These are phyloP conservation scores for Centrocercus urophasianus DNA, from an alignment of 2,113 vertebrate genomes.

Conservation along the genomic window DNA sequence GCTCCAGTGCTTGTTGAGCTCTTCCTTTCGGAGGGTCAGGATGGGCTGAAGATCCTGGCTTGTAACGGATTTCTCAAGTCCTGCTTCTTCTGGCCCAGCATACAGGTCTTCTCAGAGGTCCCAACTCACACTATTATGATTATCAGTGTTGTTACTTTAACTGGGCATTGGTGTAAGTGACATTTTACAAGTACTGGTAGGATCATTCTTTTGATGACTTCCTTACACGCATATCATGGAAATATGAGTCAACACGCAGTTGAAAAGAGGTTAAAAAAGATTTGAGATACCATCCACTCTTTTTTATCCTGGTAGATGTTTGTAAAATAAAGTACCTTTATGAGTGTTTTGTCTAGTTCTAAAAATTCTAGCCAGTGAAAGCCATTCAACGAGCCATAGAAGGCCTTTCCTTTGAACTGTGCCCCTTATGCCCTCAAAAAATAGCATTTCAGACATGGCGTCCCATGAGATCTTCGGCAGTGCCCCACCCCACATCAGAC, in stretches of 20 bases:
- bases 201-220: neutral
- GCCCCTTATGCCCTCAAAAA: neutral
- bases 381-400: neutral
- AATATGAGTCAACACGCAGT: neutral
- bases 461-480: neutral
- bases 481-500: accelerated
- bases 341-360: neutral
- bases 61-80: neutral
- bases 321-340: neutral
- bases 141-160: neutral
- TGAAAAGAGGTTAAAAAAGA: neutral
- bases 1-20: neutral
- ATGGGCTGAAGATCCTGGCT: neutral
- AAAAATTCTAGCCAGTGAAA: neutral
- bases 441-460: neutral
- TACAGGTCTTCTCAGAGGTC: neutral
- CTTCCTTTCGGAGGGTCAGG: neutral
- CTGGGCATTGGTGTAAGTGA: accelerated
- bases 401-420: neutral
- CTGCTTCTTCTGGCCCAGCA: neutral
- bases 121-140: neutral
- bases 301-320: neutral
- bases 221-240: neutral
- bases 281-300: neutral
- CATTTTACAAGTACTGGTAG: neutral